Evolutionary conservation across 2,113 vertebrate genomes (phyloP), one percentile per base, ranked within the genome.

Genomic region (rabbit (Oryctolagus cuniculus)): DNA sequence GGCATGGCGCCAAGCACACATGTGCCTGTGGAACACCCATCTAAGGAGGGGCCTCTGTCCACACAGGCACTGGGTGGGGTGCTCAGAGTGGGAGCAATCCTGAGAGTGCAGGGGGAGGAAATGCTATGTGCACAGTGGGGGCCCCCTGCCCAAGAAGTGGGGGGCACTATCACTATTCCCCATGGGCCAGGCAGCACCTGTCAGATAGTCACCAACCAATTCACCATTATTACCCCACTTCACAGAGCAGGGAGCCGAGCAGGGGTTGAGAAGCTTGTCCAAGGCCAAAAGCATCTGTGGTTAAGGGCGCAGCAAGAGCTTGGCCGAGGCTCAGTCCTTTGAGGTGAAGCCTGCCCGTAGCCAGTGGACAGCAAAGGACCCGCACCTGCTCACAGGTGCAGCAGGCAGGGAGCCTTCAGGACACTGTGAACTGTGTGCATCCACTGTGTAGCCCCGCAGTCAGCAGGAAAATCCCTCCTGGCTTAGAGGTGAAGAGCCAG

Each of bases 351-450:
- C 13, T 87, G 34, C 12, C 11, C 44, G 12, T 53, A 58, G 10
- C 25, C 55, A 80, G 31, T 38, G 5, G 58, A 73, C 1, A 55
- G 44, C n/a, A n/a, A 73, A 67, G 58, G 58, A 27, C 6, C 2
- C 31, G 21, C 5, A 36, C 44, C 34, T 3, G 10, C 38, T 55
- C 6, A 21, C 31, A 19, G 63, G 74, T 63, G n/a, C 3, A 22
- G 24, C 58, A 25, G 34, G 29, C 29, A 78, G 44, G 4, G 21
- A 53, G 55, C 9, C 67, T 17, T 51, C 27, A 74, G 58, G 58
- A 74, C 34, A 55, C 67, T 0, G 25, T 13, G 6, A 24, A 12
- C 55, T 2, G 3, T 22, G 49, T 0, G 5, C 21, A 34, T 29
- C 84, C 16, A 72, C 8, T n/a, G 19, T 3, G 9, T 36, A 27